Conservation (phyloP, 2,113 vertebrate species). For the Mesembrinibis cayennensis region DNA sequence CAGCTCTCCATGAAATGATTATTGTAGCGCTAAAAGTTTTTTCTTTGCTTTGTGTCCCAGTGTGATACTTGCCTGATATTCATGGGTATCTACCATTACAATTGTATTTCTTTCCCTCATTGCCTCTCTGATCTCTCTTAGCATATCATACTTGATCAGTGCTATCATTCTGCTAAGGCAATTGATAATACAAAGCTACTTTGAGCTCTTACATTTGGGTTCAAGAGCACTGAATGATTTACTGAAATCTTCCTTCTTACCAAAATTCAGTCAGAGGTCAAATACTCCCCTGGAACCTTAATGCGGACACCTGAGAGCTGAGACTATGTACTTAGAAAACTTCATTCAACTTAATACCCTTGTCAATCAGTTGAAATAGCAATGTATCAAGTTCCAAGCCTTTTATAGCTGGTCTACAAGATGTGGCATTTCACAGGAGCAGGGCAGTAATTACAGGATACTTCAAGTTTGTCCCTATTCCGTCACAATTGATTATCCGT, state of each 20-base stretch:
- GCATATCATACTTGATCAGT: fast-evolving
- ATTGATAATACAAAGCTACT: not conserved
- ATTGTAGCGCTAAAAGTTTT: not conserved
- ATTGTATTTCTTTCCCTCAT: not conserved
- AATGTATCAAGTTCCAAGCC: not conserved
- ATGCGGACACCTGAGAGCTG: not conserved
- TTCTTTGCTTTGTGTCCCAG: not conserved
- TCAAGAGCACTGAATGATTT: not conserved
- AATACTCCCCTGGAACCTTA: not conserved
- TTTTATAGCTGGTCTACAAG: not conserved
- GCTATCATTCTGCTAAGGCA: not conserved
- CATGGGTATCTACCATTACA: not conserved
- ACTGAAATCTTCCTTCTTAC: not conserved
- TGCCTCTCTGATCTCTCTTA: not conserved
- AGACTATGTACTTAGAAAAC: not conserved
- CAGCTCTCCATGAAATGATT: not conserved
- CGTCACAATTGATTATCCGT: not conserved
- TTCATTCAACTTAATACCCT: not conserved
- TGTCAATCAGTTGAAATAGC: not conserved
- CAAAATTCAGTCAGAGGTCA: not conserved
- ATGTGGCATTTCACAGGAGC: not conserved
- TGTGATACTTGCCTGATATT: not conserved
- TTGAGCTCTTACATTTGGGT: not conserved
- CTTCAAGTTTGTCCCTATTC: not conserved
- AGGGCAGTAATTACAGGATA: not conserved